Evolutionary conservation across 2,888 invertebrate genomes (phyloP).

Genomic region (Drosophila picticornis): DNA sequence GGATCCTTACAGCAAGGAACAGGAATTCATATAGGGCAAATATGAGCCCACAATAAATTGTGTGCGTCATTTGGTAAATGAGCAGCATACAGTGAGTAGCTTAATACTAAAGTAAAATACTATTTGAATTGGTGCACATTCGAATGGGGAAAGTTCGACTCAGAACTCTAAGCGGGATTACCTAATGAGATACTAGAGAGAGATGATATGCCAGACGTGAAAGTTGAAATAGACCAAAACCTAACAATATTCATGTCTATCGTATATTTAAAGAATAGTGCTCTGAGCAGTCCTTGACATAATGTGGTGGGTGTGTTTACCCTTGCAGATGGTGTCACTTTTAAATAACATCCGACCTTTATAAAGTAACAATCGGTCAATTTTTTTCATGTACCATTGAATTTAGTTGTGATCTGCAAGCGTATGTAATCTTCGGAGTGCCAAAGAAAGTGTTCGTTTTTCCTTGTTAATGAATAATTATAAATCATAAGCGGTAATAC

Average conservation of each 20-base stretch:
- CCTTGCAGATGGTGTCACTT: neutral
- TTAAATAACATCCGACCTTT: neutral
- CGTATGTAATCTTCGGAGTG: neutral
- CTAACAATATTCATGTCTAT: conserved; percentile 14
- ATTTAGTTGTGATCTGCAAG: conserved; percentile 6
- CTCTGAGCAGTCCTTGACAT: conserved; percentile 19
- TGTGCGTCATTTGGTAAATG: conserved; percentile 16
- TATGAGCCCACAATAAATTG: conserved; percentile 17
- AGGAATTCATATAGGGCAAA: conserved; percentile 27
- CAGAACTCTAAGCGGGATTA: conserved; percentile 25
- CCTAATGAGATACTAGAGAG: conserved; percentile 4
- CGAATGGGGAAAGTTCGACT: conserved; percentile 4
- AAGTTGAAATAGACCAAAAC: conserved; percentile 8
- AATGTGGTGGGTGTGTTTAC: neutral
- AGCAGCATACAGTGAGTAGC: conserved; percentile 41
- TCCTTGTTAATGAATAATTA: neutral
- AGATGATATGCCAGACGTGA: conserved; percentile 40
- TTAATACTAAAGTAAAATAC: conserved; percentile 63
- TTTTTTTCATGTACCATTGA: neutral
- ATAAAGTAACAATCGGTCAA: neutral
- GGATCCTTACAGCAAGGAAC: conserved; percentile 29
- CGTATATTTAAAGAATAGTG: conserved; percentile 7
- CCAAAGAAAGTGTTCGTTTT: neutral
- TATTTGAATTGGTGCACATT: conserved; percentile 29
- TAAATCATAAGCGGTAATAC: conserved; percentile 17